Evolutionary conservation across 2,797 vertebrate genomes (phyloP), one percentile per base, ranked within the genome.

Genomic region (Erithacus rubecula): DNA sequence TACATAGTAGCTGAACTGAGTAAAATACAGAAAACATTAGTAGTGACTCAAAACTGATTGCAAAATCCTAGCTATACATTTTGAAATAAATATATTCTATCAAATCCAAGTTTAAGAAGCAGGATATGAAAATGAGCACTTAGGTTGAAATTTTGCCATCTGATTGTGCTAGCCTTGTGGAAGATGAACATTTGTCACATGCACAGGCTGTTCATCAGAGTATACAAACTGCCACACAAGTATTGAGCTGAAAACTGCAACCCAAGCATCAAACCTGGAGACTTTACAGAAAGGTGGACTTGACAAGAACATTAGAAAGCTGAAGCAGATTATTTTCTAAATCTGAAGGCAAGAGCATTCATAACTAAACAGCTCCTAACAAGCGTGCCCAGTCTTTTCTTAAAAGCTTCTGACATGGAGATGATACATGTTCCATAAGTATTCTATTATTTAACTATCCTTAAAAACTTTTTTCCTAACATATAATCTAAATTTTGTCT

Each of bases 131-230:
- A 92, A 65, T 23, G 9, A 94, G 55, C 9, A 30, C 11, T 41
- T 55, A 12, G 19, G 20, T 24, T 51, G 32, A 60, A 87, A 49
- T 65, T 79, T 58, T 37, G 13, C 16, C 17, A 51, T 30, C 6
- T 46, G 51, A 58, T 21, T 76, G 21, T 10, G 2, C 36, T 59
- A 49, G 52, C 24, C 49, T 55, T 80, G 51, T 56, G 27, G 49
- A 83, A 72, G 27, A 36, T 1, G 23, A 52, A 3, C n/a, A 34
- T 69, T 56, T 85, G 24, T 47, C 19, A 53, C 39, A 70, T 21
- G 43, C 3, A 9, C 24, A 81, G 52, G 56, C n/a, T 0, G 0
- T 13, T 11, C 44, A 55, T 39, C 55, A 64, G 27, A 67, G 9
- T 22, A 39, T 2, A 49, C 9, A 89, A 87, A 55, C 78, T 4